Base-by-base conservation (phyloP, 2,888 invertebrate genomes). In the Carabus problematicus region DNA sequence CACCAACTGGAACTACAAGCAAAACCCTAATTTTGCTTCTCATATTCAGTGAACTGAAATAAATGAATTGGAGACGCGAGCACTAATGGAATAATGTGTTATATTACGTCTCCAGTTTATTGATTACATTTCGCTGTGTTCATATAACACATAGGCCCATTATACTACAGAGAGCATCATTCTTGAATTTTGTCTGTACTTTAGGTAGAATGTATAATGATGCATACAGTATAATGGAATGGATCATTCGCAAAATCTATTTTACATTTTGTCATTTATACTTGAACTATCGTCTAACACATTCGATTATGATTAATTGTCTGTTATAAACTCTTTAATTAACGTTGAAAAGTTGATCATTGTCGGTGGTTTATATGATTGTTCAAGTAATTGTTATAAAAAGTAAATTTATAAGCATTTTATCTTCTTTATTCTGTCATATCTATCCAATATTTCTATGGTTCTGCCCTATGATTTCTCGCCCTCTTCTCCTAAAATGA, bases 401-500 rank as follows among this genome's bases (percentile, higher is more conserved):
- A 64, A 64, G 64, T 64, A 60, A 52, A 60, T 42, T 60, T 52
- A 54, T 62, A 55, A 69, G 68, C 68, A 69, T 69, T 68, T 68
- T 56, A 42, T 68, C 58, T 72, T 67, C 70, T 70, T 73, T 70
- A 70, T 71, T 73, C 74, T 72, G 70, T 70, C 71, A 71, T 70
- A 73, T 72, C 70, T 70, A 70, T 63, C 70, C 70, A 70, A 72
- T 72, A 72, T 74, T 75, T 73, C 71, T 73, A 73, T 74, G 72
- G 73, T 75, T 74, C 76, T 75, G 74, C 75, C 76, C 77, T 75
- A 74, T 73, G 73, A 72, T 73, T 75, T 75, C 75, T 74, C 72
- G 73, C 74, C 75, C 76, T 77, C 73, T 76, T 75, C 76, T 78
- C 78, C 77, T 77, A 75, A 75, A 76, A 77, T 79, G 78, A 81